A percentile compares a stretch with the other conserved stretches of the same genome.
Evolutionary conservation across 1,140 invertebrate species (phyloP).

Genomic region (Ephestia elutella): DNA sequence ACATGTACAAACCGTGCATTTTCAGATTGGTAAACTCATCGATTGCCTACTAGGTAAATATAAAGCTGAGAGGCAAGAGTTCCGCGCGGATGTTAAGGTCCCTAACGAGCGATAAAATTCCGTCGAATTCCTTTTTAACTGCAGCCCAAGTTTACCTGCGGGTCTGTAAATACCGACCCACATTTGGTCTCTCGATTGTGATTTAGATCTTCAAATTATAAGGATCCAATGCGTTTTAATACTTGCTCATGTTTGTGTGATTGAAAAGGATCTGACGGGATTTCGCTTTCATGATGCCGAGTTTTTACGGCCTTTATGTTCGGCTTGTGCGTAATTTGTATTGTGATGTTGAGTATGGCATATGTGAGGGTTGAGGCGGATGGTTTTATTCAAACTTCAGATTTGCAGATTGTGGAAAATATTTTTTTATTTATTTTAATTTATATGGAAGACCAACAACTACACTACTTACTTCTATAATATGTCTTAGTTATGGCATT

Average conservation of each 20-base stretch:
- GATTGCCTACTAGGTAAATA: slow-evolving; percentile 4
- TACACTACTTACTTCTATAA: no score
- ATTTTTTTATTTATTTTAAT: no score
- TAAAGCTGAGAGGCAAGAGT: background rate
- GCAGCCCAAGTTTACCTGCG: slow-evolving; percentile 58
- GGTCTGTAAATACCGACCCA: slow-evolving; percentile 55
- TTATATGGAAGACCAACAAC: no score
- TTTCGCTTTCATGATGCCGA: slow-evolving; percentile 7
- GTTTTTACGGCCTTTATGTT: no score
- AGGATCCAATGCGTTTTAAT: slow-evolving; percentile 36
- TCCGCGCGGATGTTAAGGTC: slow-evolving; percentile 37
- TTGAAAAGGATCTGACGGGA: slow-evolving; percentile 16
- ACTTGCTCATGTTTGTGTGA: slow-evolving; percentile 23
- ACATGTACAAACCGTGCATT: background rate
- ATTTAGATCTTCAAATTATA: slow-evolving; percentile 52
- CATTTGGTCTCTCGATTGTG: slow-evolving; percentile 54
- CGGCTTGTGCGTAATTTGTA: no score
- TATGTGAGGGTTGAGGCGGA: no score
- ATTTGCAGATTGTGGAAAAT: no score
- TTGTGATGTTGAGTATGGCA: no score
- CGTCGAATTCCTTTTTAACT: slow-evolving; percentile 61
- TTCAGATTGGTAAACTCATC: background rate
- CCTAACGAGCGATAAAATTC: slow-evolving; percentile 67
- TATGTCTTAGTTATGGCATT: no score
- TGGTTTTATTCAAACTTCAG: no score